phyloP scores from a whole-genome alignment of 2,113 vertebrate genomes.

The Osmerus mordax region DNA sequence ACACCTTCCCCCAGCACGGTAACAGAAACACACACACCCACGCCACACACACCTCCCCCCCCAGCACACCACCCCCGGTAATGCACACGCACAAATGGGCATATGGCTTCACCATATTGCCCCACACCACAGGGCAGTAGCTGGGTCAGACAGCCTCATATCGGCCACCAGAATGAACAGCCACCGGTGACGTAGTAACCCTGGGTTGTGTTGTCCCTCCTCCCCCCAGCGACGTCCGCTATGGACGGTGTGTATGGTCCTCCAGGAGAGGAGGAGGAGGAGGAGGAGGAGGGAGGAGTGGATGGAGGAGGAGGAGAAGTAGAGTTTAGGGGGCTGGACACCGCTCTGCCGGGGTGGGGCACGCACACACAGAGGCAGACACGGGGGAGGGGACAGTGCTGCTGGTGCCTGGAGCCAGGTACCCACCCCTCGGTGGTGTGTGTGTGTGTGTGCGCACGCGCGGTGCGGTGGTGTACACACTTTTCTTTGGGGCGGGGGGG shows the following conservation, averaged over 20 bases:
- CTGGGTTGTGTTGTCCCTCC: slow-evolving; percentile 60
- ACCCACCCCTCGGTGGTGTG: slow-evolving; percentile 61
- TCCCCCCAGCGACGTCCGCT: slow-evolving; percentile 61
- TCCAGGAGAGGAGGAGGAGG: slow-evolving; percentile 49
- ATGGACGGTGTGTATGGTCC: slow-evolving; percentile 66
- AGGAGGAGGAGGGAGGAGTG: slow-evolving; percentile 54
- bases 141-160: not conserved
- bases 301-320: slow-evolving; percentile 38
- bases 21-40: slow-evolving; percentile 46
- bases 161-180: not conserved
- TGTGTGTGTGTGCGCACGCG: slow-evolving; percentile 57
- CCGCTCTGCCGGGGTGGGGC: slow-evolving; percentile 64
- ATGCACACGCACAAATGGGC: not conserved
- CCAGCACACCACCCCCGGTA: not conserved
- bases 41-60: not conserved
- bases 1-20: not conserved
- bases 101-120: no score
- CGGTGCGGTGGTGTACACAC: slow-evolving; percentile 61
- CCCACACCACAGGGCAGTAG: no score
- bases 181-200: slow-evolving; percentile 30
- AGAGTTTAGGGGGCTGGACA: slow-evolving; percentile 70
- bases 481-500: not conserved
- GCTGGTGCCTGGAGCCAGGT: slow-evolving; percentile 78
- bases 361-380: slow-evolving; percentile 53
- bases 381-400: slow-evolving; percentile 68